Evolutionary conservation across 2,797 vertebrate genomes (phyloP).

Genomic region (Podarcis siculus): DNA sequence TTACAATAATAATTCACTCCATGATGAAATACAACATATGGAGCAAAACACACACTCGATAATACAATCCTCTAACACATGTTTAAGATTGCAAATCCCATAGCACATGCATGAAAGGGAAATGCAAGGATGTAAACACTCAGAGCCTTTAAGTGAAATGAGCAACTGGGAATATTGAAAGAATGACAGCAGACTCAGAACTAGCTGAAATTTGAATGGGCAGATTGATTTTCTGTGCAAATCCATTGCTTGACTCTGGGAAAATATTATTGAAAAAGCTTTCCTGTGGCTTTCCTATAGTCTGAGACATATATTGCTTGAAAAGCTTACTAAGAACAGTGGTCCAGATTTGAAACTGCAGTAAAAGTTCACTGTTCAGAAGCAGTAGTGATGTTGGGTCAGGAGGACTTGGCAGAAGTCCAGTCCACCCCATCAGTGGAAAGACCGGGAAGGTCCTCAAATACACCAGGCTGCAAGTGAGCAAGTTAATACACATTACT

Average conservation of each 20-base stretch:
- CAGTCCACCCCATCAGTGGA: neutral
- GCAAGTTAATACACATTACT: neutral
- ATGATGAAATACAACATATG: neutral
- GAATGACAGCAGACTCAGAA: neutral
- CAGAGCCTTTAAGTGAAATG: neutral
- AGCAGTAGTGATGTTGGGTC: neutral
- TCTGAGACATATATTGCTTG: neutral
- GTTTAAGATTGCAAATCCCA: neutral
- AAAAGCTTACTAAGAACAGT: neutral
- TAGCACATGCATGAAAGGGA: neutral
- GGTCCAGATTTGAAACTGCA: neutral
- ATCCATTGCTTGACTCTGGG: neutral
- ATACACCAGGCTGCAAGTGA: neutral
- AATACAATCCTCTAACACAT: neutral
- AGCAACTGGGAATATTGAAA: neutral
- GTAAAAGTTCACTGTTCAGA: neutral
- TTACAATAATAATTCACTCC: neutral
- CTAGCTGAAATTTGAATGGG: neutral
- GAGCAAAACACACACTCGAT: neutral
- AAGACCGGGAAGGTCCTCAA: neutral
- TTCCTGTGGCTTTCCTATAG: neutral
- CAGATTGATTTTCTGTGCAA: slow-evolving; percentile 10
- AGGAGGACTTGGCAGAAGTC: neutral
- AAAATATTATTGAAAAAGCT: slow-evolving; percentile 9
- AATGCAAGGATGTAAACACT: neutral